Evolutionary conservation across 2,888 invertebrate genomes (phyloP).

Genomic region (Brachyptera putata): DNA sequence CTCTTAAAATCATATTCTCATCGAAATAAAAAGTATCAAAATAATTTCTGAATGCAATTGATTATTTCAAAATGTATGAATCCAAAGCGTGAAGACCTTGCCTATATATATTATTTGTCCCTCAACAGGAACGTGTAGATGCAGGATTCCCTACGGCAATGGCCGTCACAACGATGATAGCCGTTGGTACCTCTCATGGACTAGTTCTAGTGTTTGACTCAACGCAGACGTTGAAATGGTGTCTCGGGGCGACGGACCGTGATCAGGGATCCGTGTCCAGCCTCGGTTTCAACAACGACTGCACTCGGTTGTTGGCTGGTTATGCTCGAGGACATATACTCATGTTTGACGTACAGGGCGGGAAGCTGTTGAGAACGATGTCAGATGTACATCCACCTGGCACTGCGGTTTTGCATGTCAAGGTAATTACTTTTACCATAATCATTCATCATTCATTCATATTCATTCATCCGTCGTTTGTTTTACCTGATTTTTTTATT

Average conservation of each 20-base stretch:
- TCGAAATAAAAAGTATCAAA: no score
- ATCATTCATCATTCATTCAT: no score
- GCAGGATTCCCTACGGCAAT: slow-evolving; percentile 85
- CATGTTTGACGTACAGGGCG: slow-evolving; percentile 81
- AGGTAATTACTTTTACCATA: slow-evolving; percentile 43
- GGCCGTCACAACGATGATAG: slow-evolving; percentile 73
- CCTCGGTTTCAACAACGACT: slow-evolving; percentile 81
- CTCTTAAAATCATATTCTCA: slow-evolving; percentile 14
- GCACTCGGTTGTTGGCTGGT: slow-evolving; percentile 77
- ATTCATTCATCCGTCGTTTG: no score
- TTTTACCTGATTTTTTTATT: no score
- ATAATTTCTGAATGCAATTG: no score
- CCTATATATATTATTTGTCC: no score
- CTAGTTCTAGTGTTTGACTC: slow-evolving; percentile 81
- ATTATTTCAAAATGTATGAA: no score
- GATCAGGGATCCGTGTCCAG: slow-evolving; percentile 60
- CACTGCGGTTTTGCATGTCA: slow-evolving; percentile 72
- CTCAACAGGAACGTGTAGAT: slow-evolving; percentile 84
- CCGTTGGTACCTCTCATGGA: slow-evolving; percentile 93
- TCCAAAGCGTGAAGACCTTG: no score
- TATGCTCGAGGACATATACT: slow-evolving; percentile 77
- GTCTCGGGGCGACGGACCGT: slow-evolving; percentile 61
- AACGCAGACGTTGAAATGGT: slow-evolving; percentile 87
- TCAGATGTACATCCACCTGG: slow-evolving; percentile 80
- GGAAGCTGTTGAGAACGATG: slow-evolving; percentile 68